Conservation (phyloP, 2,113 vertebrate genomes). For the Ailuropoda melanoleuca region DNA sequence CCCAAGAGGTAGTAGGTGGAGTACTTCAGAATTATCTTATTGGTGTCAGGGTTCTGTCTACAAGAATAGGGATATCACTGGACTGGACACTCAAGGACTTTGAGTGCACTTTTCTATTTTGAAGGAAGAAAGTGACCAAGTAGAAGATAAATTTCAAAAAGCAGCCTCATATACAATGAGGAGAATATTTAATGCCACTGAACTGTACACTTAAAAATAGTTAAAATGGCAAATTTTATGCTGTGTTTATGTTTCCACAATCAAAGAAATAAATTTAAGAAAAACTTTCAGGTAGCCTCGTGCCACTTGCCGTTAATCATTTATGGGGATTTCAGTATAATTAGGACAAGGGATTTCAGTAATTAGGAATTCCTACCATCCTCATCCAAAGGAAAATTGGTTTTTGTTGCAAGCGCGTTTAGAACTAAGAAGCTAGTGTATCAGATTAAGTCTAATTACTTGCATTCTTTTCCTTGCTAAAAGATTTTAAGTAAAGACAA, state of each 20-base stretch:
- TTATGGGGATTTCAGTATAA: neutral
- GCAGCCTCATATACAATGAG: neutral
- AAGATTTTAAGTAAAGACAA: conserved; percentile 78
- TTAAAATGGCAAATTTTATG: neutral
- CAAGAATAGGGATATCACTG: conserved; percentile 91
- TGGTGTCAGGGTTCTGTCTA: conserved; percentile 90
- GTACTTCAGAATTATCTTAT: conserved; percentile 94
- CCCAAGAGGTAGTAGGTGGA: conserved; percentile 93
- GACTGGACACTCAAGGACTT: conserved; percentile 91
- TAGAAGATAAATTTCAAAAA: conserved; percentile 74
- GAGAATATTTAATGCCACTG: neutral
- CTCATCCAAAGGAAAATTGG: conserved; percentile 39
- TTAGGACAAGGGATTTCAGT: conserved; percentile 40
- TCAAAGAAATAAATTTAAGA: conserved; percentile 30
- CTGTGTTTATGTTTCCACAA: neutral
- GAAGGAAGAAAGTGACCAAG: conserved; percentile 81
- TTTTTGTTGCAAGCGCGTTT: conserved; percentile 47
- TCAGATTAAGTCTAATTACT: conserved; percentile 82
- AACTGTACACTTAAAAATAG: neutral
- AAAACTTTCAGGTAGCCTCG: conserved; percentile 45
- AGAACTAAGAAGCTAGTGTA: conserved; percentile 79
- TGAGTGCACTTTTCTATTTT: conserved; percentile 90
- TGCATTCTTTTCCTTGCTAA: conserved; percentile 82
- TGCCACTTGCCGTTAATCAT: conserved; percentile 53
- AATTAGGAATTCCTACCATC: conserved; percentile 79